These are phyloP conservation scores for Prionace glauca DNA, from an alignment of 2,797 vertebrate genomes.

Conservation along the genomic window DNA sequence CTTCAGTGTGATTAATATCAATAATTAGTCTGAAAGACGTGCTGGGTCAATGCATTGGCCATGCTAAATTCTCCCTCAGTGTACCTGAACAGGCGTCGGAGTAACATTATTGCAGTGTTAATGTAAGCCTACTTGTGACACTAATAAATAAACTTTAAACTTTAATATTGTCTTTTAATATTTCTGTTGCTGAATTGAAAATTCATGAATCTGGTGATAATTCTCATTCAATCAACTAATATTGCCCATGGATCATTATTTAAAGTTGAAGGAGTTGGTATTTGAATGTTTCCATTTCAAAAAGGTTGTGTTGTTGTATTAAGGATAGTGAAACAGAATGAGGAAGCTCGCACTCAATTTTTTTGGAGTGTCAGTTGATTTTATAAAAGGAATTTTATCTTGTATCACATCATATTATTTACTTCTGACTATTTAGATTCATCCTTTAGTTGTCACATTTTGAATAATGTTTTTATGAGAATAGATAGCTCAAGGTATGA, in stretches of 20 bases:
- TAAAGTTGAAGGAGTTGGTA: not conserved
- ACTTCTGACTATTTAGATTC: not conserved
- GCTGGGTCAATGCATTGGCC: too few species aligned
- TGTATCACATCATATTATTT: not conserved
- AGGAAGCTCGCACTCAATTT: not conserved
- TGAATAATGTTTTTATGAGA: not conserved
- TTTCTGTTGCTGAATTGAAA: not conserved
- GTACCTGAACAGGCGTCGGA: too few species aligned
- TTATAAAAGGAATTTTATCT: not conserved
- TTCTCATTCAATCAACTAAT: not conserved
- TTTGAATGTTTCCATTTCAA: not conserved
- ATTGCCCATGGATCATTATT: not conserved
- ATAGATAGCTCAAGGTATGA: not conserved
- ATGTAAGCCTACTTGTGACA: too few species aligned
- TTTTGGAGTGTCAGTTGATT: not conserved
- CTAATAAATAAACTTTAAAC: too few species aligned
- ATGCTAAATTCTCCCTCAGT: too few species aligned
- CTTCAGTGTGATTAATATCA: not conserved
- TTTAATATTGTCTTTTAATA: too few species aligned
- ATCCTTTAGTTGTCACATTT: too few species aligned
- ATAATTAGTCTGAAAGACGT: too few species aligned
- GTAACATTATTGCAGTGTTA: too few species aligned
- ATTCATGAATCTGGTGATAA: not conserved
- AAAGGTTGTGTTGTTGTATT: not conserved
- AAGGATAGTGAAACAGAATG: not conserved